phyloP scores from a whole-genome alignment of 1,140 invertebrate genomes.

The Rhynchophorus ferrugineus region DNA sequence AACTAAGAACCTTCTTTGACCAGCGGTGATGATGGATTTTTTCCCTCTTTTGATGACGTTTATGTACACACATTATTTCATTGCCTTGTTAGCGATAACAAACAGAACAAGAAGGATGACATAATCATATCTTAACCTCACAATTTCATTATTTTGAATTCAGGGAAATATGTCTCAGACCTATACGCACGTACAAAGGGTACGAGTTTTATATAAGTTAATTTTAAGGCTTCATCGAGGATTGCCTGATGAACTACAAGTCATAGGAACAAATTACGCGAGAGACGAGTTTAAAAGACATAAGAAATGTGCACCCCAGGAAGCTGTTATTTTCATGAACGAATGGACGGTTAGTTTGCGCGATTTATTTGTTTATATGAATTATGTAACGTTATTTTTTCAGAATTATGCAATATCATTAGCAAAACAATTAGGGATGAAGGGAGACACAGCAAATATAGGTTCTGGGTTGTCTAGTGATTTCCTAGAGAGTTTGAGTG shows the following conservation, averaged over 20 bases:
- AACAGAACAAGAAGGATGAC: too few species aligned
- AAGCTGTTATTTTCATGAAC: constrained; percentile 70
- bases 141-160: too few species aligned
- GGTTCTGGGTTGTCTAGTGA: constrained; percentile 53
- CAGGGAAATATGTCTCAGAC: too few species aligned
- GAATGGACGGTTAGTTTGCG: constrained; percentile 88
- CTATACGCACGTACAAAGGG: constrained; percentile 53
- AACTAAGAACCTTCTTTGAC: too few species aligned
- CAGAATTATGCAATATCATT: constrained; percentile 70
- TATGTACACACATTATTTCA: too few species aligned
- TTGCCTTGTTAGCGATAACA: too few species aligned
- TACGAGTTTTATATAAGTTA: constrained; percentile 77
- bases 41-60: too few species aligned
- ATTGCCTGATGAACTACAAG: constrained; percentile 64
- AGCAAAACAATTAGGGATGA: constrained; percentile 62
- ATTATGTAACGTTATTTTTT: constrained; percentile 20
- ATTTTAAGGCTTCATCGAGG: constrained; percentile 79
- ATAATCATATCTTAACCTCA: too few species aligned
- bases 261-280: constrained; percentile 77
- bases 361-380: too few species aligned
- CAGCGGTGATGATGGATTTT: constrained; percentile 6
- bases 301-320: constrained; percentile 62
- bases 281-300: constrained; percentile 84
- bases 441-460: constrained; percentile 47
- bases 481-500: constrained; percentile 63